Evolutionary conservation across 2,888 invertebrate species (phyloP).

Genomic region (Sympetrum striolatum): DNA sequence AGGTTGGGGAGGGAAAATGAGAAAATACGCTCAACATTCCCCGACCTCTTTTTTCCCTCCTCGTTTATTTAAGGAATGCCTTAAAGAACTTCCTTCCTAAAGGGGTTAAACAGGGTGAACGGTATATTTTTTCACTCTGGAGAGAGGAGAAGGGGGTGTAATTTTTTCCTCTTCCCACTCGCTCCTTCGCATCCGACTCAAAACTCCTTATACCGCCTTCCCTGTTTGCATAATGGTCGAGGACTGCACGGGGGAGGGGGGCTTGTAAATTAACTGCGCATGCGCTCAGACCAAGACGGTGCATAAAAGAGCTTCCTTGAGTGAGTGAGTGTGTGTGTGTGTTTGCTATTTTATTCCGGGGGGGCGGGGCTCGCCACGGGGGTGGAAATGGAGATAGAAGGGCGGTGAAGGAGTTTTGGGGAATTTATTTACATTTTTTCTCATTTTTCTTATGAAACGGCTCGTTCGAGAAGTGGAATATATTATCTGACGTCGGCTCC

Average conservation of each 20-base stretch:
- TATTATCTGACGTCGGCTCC: conserved; percentile 37
- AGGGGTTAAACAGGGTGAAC: conserved; percentile 37
- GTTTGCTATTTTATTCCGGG: conserved; percentile 5
- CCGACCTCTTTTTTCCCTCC: background rate
- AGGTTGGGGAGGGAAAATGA: background rate
- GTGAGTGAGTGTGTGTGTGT: conserved; percentile 1
- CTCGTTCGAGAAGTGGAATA: conserved; percentile 1
- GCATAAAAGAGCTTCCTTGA: conserved; percentile 33
- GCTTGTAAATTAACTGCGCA: conserved; percentile 28
- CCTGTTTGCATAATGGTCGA: conserved; percentile 39
- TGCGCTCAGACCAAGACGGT: conserved; percentile 13
- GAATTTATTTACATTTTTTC: conserved; percentile 11
- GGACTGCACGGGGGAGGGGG: background rate
- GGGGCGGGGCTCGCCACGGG: background rate
- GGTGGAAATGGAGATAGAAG: background rate
- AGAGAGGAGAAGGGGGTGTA: background rate
- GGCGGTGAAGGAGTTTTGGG: background rate
- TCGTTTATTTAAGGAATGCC: background rate
- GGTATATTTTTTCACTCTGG: background rate
- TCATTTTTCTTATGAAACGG: conserved; percentile 13
- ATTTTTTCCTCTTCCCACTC: background rate
- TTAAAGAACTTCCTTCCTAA: conserved; percentile 39
- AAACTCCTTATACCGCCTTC: conserved; percentile 11
- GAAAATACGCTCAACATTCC: conserved; percentile 33
- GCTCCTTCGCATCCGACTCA: background rate